Percentiles rank a stretch among this genome's conserved stretches.
Conservation (phyloP, 2,113 vertebrate species). For the Sphyrna mokarran region DNA sequence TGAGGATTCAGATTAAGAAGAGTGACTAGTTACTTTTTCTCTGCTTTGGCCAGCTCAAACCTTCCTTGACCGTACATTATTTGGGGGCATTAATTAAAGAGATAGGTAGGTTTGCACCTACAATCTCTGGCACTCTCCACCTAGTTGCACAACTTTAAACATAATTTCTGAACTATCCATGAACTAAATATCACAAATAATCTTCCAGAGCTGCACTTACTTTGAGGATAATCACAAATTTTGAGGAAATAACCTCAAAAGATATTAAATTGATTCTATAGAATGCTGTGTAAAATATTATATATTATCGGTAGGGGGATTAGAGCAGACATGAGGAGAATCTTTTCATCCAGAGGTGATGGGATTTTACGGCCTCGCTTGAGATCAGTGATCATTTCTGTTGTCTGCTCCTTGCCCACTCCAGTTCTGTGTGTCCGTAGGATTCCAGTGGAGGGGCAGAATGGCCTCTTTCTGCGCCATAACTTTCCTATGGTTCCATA, state of each 20-base stretch:
- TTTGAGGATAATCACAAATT: neutral
- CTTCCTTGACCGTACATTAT: neutral
- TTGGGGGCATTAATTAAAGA: neutral
- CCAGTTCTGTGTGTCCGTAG: no score
- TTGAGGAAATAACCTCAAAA: neutral
- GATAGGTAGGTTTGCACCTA: neutral
- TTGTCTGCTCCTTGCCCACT: no score
- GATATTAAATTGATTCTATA: neutral
- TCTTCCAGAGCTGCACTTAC: neutral
- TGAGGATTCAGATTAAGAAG: no score
- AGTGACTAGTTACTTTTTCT: no score
- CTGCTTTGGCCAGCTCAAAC: no score
- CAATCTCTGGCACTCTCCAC: neutral
- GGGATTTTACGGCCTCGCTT: no score
- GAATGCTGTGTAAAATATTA: neutral
- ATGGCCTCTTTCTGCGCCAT: no score
- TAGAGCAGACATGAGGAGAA: no score
- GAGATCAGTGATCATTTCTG: no score
- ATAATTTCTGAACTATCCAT: neutral
- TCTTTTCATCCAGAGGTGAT: no score
- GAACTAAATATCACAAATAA: neutral
- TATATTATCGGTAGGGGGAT: neutral
- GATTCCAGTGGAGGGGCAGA: no score
- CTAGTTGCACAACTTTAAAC: neutral
- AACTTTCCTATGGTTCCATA: no score